Base-by-base conservation (phyloP, 2,797 vertebrate genomes). In the Picus viridis region DNA sequence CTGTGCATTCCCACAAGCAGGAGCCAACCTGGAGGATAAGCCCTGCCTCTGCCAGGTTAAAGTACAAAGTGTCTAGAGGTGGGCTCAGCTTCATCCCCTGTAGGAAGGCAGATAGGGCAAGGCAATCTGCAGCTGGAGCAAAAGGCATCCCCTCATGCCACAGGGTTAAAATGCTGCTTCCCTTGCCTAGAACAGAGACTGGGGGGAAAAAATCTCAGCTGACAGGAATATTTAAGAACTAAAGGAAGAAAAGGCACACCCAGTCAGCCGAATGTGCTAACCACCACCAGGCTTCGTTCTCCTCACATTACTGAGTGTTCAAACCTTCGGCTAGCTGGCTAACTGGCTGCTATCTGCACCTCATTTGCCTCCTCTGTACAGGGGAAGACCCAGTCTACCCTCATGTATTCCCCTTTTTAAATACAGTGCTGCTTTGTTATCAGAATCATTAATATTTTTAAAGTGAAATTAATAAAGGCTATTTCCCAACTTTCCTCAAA, bases 401-500 rank as follows among this genome's bases (percentile, higher is more conserved):
- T 69, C 43, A 65, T 57, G 69, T 75, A 80, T 43, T 80, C 16
- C 65, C n/a, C 29, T 12, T 77, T 91, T 75, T 69, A 86, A 85
- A 81, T 10, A 63, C 14, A 82, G 43, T 22, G 36, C 27, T 70
- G 47, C 12, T 86, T 83, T 57, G 39, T 45, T 63, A 89, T 63
- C 78, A 85, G 27, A 75, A 65, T 58, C 29, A 59, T 43, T 51
- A 39, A 39, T 39, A 57, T 85, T 36, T 54, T 88, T 95, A 41
- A 56, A 56, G 69, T 87, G 57, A 81, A 90, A 85, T 53, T 59
- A 83, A 74, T 81, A 65, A 90, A 78, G 27, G 70, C 14, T 2
- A 61, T 76, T 93, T 83, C 76, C 67, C 30, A 54, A 27, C 83
- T 92, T 90, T 88, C 78, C 30, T 94, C 43, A 90, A 93, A 94